phyloP scores from a whole-genome alignment of 2,113 vertebrate species.

The Charina bottae region DNA sequence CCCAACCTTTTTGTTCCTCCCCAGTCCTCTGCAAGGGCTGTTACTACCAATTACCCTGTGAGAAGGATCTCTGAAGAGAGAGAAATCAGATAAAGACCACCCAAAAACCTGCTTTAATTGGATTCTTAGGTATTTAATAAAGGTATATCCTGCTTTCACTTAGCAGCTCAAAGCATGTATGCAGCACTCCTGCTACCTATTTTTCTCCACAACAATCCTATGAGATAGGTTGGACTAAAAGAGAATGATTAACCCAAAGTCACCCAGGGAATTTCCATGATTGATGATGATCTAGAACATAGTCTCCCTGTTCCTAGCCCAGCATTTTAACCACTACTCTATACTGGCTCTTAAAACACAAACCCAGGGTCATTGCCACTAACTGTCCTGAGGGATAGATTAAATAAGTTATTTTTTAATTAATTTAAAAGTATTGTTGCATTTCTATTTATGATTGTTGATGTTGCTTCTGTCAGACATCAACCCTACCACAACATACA shows the following conservation, averaged over 20 bases:
- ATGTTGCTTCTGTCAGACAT: too few relatives aligned
- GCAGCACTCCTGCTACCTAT: too few relatives aligned
- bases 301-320: too few relatives aligned
- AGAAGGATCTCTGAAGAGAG: background rate
- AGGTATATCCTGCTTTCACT: too few relatives aligned
- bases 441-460: background rate
- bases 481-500: too few relatives aligned
- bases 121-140: too few relatives aligned
- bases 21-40: background rate
- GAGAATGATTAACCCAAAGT: too few relatives aligned
- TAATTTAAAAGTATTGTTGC: background rate
- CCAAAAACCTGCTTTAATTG: background rate
- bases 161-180: too few relatives aligned
- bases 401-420: background rate
- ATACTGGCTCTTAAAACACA: background rate
- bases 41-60: background rate
- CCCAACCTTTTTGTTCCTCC: background rate
- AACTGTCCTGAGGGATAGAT: background rate
- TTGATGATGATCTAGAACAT: too few relatives aligned
- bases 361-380: background rate
- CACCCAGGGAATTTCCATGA: too few relatives aligned
- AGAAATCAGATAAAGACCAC: background rate
- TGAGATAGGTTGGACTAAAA: too few relatives aligned
- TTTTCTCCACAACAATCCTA: too few relatives aligned
- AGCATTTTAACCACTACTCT: background rate